Conservation (phyloP, 2,797 vertebrate species). For the Tenualosa ilisha region DNA sequence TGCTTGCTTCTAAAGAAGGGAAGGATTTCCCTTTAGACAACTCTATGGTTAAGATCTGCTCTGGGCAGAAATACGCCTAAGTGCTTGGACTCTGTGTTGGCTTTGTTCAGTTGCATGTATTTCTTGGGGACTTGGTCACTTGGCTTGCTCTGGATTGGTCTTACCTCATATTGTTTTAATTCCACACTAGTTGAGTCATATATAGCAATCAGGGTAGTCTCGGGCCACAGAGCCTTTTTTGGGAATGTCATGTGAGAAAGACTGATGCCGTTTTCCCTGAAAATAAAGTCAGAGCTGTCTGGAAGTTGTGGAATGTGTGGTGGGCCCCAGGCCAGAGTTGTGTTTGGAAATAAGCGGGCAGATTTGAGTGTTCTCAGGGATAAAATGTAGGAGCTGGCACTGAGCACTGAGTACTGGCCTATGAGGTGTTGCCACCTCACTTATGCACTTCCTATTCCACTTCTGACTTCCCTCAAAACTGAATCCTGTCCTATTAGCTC, state of each 20-base stretch:
- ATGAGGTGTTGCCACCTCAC: neutral
- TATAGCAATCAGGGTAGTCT: slow-evolving; percentile 89
- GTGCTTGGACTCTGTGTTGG: slow-evolving; percentile 25
- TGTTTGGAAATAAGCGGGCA: slow-evolving; percentile 76
- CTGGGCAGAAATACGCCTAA: neutral
- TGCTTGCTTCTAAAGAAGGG: neutral
- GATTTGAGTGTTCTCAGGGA: slow-evolving; percentile 72
- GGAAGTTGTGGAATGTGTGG: slow-evolving; percentile 87
- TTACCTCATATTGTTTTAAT: slow-evolving; percentile 93
- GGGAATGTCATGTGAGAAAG: slow-evolving; percentile 98
- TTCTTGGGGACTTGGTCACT: slow-evolving; percentile 34
- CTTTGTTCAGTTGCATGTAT: slow-evolving; percentile 30
- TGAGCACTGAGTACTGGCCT: neutral
- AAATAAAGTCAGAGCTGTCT: slow-evolving; percentile 89
- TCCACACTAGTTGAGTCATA: slow-evolving; percentile 96
- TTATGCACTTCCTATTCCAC: neutral
- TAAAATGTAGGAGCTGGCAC: neutral
- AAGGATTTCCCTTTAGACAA: slow-evolving; percentile 21
- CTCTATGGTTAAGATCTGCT: neutral
- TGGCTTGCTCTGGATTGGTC: slow-evolving; percentile 59
- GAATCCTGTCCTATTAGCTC: neutral
- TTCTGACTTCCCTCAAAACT: neutral
- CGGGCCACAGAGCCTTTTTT: slow-evolving; percentile 94
- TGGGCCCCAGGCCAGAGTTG: slow-evolving; percentile 78
- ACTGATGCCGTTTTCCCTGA: slow-evolving; percentile 86